Evolutionary conservation across 2,888 invertebrate genomes (phyloP).

Genomic region (Trichopria drosophilae): DNA sequence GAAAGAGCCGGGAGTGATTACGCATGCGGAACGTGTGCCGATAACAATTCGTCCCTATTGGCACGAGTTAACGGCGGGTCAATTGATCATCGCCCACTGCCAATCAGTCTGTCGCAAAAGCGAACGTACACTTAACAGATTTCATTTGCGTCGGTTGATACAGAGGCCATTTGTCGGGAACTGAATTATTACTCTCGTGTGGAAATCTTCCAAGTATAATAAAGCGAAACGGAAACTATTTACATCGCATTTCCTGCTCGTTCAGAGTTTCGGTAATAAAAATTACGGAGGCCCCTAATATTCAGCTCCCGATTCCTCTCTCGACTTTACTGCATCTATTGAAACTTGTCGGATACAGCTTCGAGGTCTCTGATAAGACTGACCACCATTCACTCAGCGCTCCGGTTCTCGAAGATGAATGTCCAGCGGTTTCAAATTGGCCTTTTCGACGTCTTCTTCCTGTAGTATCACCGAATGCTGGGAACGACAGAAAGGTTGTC

Average conservation of each 20-base stretch:
- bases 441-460: too few species aligned
- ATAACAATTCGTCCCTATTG: slow-evolving; percentile 55
- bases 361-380: too few species aligned
- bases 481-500: not conserved
- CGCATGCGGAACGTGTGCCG: slow-evolving; percentile 51
- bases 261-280: not conserved
- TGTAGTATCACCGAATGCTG: too few species aligned
- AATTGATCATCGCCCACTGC: slow-evolving; percentile 57
- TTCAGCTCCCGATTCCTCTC: too few species aligned
- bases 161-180: slow-evolving; percentile 41
- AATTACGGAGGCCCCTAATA: too few species aligned
- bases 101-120: slow-evolving; percentile 49
- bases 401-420: too few species aligned
- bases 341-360: too few species aligned
- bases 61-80: slow-evolving; percentile 53
- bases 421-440: too few species aligned
- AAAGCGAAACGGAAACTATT: slow-evolving; percentile 1
- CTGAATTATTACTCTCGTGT: slow-evolving; percentile 41
- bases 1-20: slow-evolving; percentile 44
- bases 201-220: slow-evolving; percentile 17
- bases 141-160: slow-evolving; percentile 55
- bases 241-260: slow-evolving; percentile 3
- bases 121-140: slow-evolving; percentile 49
- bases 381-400: too few species aligned
- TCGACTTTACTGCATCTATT: too few species aligned